These are phyloP conservation scores for Drosophila austrosaltans DNA, from an alignment of 2,888 invertebrate species.

Conservation along the genomic window DNA sequence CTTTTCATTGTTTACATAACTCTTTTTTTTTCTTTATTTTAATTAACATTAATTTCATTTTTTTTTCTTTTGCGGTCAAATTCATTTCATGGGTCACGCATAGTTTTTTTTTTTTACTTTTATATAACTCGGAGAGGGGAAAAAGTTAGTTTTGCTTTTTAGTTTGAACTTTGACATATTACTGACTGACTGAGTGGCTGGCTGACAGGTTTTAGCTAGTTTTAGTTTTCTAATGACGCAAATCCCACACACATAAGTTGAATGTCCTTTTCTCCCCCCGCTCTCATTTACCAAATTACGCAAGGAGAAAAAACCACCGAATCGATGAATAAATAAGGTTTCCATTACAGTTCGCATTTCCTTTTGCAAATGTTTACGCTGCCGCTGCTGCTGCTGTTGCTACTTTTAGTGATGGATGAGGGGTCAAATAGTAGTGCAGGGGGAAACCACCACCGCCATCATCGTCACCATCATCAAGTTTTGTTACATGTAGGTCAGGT, in stretches of 20 bases:
- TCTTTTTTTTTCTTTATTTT: not conserved
- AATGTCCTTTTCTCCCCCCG: not conserved
- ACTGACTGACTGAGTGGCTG: too few relatives aligned
- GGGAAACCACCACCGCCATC: conserved; percentile 37
- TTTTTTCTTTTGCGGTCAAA: conserved; percentile 52
- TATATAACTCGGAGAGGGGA: not conserved
- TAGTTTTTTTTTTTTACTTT: conserved; percentile 19
- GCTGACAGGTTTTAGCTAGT: not conserved
- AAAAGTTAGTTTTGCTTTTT: not conserved
- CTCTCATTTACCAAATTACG: conserved; percentile 22
- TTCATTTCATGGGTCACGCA: conserved; percentile 43
- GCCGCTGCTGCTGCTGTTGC: conserved; percentile 5
- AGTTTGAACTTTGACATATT: too few relatives aligned
- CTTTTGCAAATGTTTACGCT: conserved; percentile 47
- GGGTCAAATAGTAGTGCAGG: conserved; percentile 9
- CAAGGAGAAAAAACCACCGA: conserved; percentile 38
- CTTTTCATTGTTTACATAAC: conserved; percentile 37
- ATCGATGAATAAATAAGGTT: conserved; percentile 61
- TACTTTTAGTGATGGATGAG: too few relatives aligned
- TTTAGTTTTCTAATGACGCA: conserved; percentile 5
- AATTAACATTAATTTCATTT: conserved; percentile 14
- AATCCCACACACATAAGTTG: not conserved
- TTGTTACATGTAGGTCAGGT: conserved; percentile 63
- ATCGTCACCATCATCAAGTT: too few relatives aligned
- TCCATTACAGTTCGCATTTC: conserved; percentile 56